Conservation (phyloP, 1,140 invertebrate species). For the Pollicipes pollicipes region DNA sequence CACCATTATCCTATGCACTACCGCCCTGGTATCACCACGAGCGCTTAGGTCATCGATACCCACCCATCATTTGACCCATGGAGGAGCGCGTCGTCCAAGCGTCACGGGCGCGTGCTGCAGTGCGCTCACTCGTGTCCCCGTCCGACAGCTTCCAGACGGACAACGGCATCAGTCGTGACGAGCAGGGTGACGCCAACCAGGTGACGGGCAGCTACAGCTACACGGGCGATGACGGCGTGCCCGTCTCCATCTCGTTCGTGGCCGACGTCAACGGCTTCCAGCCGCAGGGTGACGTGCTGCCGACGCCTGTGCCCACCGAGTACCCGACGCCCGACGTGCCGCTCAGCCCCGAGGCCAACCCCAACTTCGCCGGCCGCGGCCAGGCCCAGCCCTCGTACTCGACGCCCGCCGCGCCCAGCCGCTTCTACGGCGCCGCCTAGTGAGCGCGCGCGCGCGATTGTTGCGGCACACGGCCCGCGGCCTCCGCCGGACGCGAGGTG, state of each 20-base stretch:
- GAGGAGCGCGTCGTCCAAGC: too few species aligned
- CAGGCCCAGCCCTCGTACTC: neutral
- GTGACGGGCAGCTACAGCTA: neutral
- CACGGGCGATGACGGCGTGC: neutral
- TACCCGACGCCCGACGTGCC: conserved; percentile 1
- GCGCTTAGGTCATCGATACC: too few species aligned
- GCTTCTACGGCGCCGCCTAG: neutral
- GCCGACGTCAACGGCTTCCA: conserved; percentile 3
- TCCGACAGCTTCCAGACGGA: neutral
- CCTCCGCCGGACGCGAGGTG: too few species aligned
- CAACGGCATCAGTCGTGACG: neutral
- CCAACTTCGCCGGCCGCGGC: neutral
- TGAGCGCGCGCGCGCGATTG: too few species aligned
- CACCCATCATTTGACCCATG: too few species aligned
- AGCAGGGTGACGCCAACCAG: neutral
- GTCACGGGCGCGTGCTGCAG: too few species aligned
- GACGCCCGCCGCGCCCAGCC: neutral
- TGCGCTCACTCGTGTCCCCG: too few species aligned
- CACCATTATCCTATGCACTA: too few species aligned
- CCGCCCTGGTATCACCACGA: too few species aligned
- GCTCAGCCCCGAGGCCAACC: neutral
- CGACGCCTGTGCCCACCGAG: neutral
- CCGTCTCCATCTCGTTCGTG: neutral
- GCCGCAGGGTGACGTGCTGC: neutral
- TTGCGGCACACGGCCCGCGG: too few species aligned